phyloP scores from a whole-genome alignment of 2,888 invertebrate species.

The Drosophila parthenogenetica region DNA sequence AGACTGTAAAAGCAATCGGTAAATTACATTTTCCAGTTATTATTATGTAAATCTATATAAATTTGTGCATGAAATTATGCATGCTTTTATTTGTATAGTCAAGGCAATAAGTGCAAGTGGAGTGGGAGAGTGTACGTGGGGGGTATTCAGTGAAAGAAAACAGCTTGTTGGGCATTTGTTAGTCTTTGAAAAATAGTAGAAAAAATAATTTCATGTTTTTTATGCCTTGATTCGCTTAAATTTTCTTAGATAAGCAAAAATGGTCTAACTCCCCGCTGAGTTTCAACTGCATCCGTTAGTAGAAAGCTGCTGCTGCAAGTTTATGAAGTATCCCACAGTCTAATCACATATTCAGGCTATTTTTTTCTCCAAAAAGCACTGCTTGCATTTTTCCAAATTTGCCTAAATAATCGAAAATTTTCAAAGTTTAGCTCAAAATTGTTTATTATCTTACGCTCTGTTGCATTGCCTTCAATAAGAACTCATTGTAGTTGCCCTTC shows the following conservation, averaged over 20 bases:
- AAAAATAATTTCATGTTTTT: no score
- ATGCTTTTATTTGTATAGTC: neutral
- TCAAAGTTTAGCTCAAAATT: neutral
- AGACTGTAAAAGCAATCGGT: slow-evolving; percentile 42
- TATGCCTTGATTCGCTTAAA: no score
- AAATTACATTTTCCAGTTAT: slow-evolving; percentile 55
- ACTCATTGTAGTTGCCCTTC: slow-evolving; percentile 16
- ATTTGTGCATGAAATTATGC: neutral
- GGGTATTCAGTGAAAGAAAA: neutral
- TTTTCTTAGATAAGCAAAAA: no score
- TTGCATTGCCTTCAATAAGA: slow-evolving; percentile 4
- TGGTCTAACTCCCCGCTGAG: no score
- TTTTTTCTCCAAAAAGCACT: neutral
- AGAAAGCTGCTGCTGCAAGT: no score
- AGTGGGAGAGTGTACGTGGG: neutral
- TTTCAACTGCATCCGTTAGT: no score
- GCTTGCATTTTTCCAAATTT: neutral
- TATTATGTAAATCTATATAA: slow-evolving; percentile 18
- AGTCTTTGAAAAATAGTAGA: no score
- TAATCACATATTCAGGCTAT: neutral
- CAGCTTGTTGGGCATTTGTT: neutral
- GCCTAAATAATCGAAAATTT: neutral
- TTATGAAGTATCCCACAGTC: neutral
- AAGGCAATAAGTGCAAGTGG: neutral
- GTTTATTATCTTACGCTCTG: slow-evolving; percentile 23